Percentiles rank a stretch among this genome's conserved stretches.
These are phyloP conservation scores for Idaea biselata DNA, from an alignment of 2,888 invertebrate species.

Conservation along the genomic window DNA sequence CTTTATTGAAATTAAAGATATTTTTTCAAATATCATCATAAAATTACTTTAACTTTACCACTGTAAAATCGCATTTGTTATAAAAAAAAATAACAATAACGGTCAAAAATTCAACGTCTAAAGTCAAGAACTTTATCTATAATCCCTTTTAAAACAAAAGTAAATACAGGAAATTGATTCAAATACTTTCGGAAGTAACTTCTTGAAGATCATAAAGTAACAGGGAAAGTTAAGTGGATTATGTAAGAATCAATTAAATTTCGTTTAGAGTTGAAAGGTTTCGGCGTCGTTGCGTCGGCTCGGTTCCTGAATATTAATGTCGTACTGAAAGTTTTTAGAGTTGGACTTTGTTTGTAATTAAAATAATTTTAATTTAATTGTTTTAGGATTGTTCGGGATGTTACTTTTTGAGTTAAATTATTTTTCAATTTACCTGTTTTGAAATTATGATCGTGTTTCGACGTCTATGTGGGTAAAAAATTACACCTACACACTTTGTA, in stretches of 20 bases:
- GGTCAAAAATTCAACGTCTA: neutral
- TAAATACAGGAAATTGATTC: neutral
- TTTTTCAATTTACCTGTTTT: no score
- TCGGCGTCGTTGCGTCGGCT: neutral
- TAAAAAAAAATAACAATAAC: no score
- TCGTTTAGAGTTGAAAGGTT: neutral
- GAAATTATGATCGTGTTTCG: no score
- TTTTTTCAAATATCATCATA: no score
- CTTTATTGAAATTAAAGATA: no score
- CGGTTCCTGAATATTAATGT: neutral
- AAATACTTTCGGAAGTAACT: neutral
- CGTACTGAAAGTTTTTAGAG: neutral
- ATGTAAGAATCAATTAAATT: neutral
- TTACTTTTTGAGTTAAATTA: no score
- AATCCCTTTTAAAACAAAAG: neutral
- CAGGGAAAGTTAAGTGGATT: neutral
- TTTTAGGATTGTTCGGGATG: no score
- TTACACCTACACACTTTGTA: no score
- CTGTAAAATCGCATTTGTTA: no score
- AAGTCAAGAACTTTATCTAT: neutral
- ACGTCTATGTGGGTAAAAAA: no score
- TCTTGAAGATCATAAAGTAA: neutral
- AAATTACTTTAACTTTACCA: no score
- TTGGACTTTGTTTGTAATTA: neutral
- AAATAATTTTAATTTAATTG: no score